These are phyloP conservation scores for Gymnocheta viridis DNA, from an alignment of 2,888 invertebrate genomes.

Conservation along the genomic window DNA sequence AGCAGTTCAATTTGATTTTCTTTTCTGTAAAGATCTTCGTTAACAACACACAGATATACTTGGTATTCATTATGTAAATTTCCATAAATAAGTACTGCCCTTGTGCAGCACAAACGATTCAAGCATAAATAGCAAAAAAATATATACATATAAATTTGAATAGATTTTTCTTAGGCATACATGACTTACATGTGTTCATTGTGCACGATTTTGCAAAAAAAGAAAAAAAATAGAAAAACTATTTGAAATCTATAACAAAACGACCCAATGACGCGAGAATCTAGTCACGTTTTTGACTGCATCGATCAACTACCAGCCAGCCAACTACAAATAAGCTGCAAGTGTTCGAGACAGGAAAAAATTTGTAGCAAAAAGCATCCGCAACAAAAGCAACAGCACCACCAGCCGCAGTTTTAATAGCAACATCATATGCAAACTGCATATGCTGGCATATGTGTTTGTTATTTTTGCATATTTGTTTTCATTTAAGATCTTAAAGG, in stretches of 20 bases:
- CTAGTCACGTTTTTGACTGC: slow-evolving; percentile 70
- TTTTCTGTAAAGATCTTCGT: neutral
- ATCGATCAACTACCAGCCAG: slow-evolving; percentile 68
- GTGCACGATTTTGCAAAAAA: slow-evolving; percentile 61
- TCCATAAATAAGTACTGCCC: slow-evolving; percentile 47
- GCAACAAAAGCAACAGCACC: slow-evolving; percentile 12
- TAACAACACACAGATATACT: slow-evolving; percentile 15
- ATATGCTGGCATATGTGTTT: slow-evolving; percentile 52
- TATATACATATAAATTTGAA: slow-evolving; percentile 36
- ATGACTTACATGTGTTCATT: slow-evolving; percentile 69
- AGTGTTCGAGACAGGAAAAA: slow-evolving; percentile 69
- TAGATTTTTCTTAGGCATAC: slow-evolving; percentile 54
- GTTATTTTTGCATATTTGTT: slow-evolving; percentile 55
- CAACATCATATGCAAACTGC: slow-evolving; percentile 39
- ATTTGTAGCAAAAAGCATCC: slow-evolving; percentile 63
- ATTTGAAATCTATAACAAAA: slow-evolving; percentile 62
- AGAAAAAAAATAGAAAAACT: neutral
- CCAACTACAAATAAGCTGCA: slow-evolving; percentile 70
- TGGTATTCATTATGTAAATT: slow-evolving; percentile 50
- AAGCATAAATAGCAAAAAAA: slow-evolving; percentile 37
- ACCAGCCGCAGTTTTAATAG: slow-evolving; percentile 10
- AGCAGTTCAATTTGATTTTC: neutral
- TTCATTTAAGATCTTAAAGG: slow-evolving; percentile 51
- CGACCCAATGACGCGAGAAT: slow-evolving; percentile 68
- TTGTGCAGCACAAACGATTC: slow-evolving; percentile 35